phyloP scores from a whole-genome alignment of 2,113 vertebrate species.

The Tursiops truncatus region DNA sequence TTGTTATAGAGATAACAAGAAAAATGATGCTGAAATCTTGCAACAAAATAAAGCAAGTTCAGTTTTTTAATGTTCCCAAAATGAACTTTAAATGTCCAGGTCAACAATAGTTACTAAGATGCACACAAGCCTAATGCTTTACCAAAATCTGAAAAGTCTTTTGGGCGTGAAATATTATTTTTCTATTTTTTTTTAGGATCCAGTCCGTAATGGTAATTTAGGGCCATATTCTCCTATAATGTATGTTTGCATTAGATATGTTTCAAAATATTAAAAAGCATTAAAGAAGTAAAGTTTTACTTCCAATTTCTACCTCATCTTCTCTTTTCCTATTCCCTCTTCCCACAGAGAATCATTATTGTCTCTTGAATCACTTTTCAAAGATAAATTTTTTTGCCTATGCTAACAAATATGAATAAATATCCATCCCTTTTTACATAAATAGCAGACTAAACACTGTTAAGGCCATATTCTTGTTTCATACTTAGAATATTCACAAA shows the following conservation, averaged over 20 bases:
- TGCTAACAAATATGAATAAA: not conserved
- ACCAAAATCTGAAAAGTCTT: not conserved
- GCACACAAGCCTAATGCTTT: not conserved
- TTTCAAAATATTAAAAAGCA: not conserved
- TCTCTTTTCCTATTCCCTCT: not conserved
- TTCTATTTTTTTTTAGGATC: not conserved
- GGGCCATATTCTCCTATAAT: not conserved
- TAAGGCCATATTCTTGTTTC: not conserved
- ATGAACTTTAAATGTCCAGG: not conserved
- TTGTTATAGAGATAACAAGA: not conserved
- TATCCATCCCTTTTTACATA: not conserved
- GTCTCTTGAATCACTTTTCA: not conserved
- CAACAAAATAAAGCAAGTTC: not conserved
- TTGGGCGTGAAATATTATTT: not conserved
- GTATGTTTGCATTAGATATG: not conserved
- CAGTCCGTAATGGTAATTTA: not conserved
- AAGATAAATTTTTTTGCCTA: not conserved
- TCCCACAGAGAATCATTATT: not conserved
- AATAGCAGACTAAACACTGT: not conserved
- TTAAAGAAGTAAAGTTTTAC: conserved; percentile 10
- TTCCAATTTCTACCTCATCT: not conserved
- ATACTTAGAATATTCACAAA: not conserved
- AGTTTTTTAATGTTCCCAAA: not conserved
- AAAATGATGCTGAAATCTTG: not conserved
- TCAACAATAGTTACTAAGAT: not conserved